These are phyloP conservation scores for Xylota segnis DNA, from an alignment of 2,888 invertebrate genomes.

Conservation along the genomic window DNA sequence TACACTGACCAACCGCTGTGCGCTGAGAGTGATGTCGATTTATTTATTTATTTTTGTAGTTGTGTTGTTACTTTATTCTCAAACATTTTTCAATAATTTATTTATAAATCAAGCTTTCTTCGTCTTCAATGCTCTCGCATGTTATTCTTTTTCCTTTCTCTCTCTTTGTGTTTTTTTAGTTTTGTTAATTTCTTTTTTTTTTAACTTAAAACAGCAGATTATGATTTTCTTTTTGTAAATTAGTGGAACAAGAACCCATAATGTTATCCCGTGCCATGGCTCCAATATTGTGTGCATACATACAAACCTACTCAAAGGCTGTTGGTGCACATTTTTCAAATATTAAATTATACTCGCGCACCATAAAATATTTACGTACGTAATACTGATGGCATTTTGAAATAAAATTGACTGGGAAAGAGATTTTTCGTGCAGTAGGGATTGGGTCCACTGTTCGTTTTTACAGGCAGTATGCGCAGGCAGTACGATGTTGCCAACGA, in stretches of 20 bases:
- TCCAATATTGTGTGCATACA: neutral
- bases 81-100: constrained; percentile 65
- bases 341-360: constrained; percentile 12
- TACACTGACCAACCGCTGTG: constrained; percentile 67
- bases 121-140: constrained; percentile 42
- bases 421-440: neutral
- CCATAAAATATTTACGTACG: constrained; percentile 9
- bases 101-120: constrained; percentile 64
- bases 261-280: neutral
- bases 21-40: constrained; percentile 60
- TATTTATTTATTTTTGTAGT: constrained; percentile 62
- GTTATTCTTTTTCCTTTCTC: constrained; percentile 26
- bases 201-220: constrained; percentile 24
- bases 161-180: constrained; percentile 4
- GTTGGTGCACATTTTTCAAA: constrained; percentile 1
- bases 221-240: constrained; percentile 33
- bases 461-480: neutral
- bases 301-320: neutral
- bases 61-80: constrained; percentile 57
- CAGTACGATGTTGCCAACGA: neutral
- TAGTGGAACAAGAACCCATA: constrained; percentile 26
- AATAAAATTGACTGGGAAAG: neutral
- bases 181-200: constrained; percentile 14
- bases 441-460: neutral
- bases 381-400: constrained; percentile 4